Percentiles rank a stretch among this genome's conserved stretches.
These are phyloP conservation scores for Tiliqua scincoides DNA, from an alignment of 2,113 vertebrate species.

Conservation along the genomic window DNA sequence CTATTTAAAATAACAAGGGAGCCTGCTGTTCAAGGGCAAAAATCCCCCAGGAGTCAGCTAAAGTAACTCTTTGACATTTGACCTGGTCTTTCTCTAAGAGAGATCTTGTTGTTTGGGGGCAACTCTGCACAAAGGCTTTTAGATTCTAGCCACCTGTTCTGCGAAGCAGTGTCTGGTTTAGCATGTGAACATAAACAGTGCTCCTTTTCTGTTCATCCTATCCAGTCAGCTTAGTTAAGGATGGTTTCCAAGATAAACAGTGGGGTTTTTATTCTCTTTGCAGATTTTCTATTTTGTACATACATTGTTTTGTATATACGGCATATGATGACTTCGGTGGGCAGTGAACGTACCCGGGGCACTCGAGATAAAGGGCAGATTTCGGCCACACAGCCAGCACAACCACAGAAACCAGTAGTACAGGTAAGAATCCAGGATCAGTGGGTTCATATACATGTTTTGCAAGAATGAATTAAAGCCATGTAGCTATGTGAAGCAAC, in stretches of 20 bases:
- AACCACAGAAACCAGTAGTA: constrained; percentile 91
- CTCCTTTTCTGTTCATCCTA: background rate
- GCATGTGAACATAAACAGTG: background rate
- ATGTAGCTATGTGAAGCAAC: background rate
- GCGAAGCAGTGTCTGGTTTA: background rate
- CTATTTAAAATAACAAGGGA: background rate
- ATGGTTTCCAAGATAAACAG: background rate
- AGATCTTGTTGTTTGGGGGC: background rate
- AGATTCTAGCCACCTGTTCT: background rate
- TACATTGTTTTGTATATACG: constrained; percentile 99
- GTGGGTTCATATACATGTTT: background rate
- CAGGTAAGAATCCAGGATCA: constrained; percentile 79
- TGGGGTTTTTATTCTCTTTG: constrained; percentile 27
- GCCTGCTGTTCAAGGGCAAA: background rate
- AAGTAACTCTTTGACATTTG: background rate
- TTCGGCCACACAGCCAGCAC: constrained; percentile 84
- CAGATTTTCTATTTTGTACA: constrained; percentile 99
- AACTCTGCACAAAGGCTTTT: background rate
- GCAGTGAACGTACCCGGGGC: constrained; percentile 89
- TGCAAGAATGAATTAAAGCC: background rate
- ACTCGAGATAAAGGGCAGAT: constrained; percentile 89
- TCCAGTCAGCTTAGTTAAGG: background rate
- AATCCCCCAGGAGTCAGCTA: background rate
- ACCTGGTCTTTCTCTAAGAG: background rate
- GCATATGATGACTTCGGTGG: constrained; percentile 99